phyloP scores from a whole-genome alignment of 2,113 vertebrate genomes.

The Ceuthmochares aereus region DNA sequence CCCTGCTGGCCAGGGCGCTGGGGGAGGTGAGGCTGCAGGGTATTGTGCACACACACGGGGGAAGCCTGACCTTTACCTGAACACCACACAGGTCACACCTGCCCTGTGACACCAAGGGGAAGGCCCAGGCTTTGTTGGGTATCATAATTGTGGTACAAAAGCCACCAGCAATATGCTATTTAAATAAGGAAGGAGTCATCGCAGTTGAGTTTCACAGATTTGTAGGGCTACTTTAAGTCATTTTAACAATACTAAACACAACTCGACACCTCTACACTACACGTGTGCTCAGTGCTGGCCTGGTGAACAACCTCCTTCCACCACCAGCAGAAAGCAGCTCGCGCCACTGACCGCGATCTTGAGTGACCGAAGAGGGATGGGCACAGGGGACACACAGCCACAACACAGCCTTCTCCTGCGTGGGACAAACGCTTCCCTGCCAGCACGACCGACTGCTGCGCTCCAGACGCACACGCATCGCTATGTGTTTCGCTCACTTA shows the following conservation, averaged over 20 bases:
- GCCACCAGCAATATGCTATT: neutral
- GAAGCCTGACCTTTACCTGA: neutral
- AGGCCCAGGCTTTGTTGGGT: neutral
- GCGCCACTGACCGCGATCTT: neutral
- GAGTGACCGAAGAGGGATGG: neutral
- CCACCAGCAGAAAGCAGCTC: neutral
- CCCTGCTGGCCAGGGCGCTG: neutral
- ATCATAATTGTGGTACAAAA: neutral
- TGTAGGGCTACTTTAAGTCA: neutral
- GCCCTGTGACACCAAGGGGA: neutral
- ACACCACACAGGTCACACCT: neutral
- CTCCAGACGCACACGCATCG: neutral
- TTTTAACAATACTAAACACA: neutral
- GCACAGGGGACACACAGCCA: neutral
- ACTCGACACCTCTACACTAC: neutral
- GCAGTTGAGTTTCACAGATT: neutral
- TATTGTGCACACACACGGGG: neutral
- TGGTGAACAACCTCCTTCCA: neutral
- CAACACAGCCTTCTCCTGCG: neutral
- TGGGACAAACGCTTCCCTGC: neutral
- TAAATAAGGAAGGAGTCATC: conserved; percentile 2
- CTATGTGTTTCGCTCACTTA: neutral
- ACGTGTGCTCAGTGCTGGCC: neutral
- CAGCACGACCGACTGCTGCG: neutral
- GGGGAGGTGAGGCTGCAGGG: neutral